Conservation (phyloP, 2,797 vertebrate genomes). For the Gephyroberyx darwinii region DNA sequence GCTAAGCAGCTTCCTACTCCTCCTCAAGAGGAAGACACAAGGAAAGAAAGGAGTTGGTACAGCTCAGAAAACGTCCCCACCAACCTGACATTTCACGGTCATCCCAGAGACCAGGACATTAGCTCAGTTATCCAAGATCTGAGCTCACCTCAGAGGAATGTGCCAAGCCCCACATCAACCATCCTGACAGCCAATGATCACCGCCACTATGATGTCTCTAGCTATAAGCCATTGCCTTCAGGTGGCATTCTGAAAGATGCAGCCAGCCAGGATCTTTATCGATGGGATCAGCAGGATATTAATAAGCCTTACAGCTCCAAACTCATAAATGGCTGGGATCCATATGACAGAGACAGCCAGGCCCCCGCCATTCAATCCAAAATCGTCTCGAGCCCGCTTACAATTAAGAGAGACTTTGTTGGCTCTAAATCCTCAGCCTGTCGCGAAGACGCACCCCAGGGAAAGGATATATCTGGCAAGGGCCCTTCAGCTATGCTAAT, state of each 20-base stretch:
- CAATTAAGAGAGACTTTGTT: constrained; percentile 21
- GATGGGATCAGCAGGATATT: constrained; percentile 7
- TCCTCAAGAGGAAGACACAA: not conserved
- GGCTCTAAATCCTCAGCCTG: constrained; percentile 18
- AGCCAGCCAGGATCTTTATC: constrained; percentile 7
- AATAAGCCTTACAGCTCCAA: constrained; percentile 22
- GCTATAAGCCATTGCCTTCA: constrained; percentile 15
- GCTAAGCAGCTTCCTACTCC: constrained; percentile 5
- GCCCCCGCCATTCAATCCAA: constrained; percentile 1
- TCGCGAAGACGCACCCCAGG: not conserved
- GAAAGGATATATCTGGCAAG: constrained; percentile 5
- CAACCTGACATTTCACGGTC: constrained; percentile 35
- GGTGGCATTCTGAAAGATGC: constrained; percentile 16
- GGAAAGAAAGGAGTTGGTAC: not conserved
- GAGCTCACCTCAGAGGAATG: not conserved
- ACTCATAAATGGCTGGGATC: constrained; percentile 20
- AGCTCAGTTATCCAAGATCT: constrained; percentile 29
- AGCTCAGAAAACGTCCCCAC: constrained; percentile 18
- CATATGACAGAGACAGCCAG: constrained; percentile 13
- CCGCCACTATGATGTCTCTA: constrained; percentile 16
- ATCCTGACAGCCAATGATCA: fast-evolving
- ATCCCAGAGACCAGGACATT: constrained; percentile 16
- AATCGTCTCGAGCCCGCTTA: not conserved
- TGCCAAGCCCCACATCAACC: not conserved
- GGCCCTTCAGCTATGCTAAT: constrained; percentile 18